Evolutionary conservation across 2,797 vertebrate genomes (phyloP).

Genomic region (Thripadectes ignobilis): DNA sequence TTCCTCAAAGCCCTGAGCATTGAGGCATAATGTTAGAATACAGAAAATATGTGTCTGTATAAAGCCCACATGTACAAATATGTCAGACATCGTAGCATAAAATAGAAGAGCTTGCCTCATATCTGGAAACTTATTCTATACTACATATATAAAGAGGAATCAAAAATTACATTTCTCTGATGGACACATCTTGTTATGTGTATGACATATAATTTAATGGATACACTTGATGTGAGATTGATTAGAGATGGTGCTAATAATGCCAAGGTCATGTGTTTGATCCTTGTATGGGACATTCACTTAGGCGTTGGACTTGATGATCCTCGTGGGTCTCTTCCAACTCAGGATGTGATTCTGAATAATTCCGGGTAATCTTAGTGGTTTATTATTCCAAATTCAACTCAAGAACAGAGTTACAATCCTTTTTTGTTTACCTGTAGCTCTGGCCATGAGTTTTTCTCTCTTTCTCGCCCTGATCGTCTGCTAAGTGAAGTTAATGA

Average conservation of each 20-base stretch:
- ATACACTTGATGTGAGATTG: background rate
- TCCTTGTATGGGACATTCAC: background rate
- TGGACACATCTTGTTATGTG: background rate
- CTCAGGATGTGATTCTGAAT: background rate
- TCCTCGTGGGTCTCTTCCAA: background rate
- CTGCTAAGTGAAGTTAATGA: background rate
- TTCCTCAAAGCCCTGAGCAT: constrained; percentile 6
- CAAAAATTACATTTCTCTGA: background rate
- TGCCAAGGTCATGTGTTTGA: background rate
- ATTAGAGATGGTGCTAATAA: background rate
- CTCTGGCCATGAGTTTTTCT: background rate
- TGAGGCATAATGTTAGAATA: background rate
- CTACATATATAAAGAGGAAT: background rate
- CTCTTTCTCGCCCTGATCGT: background rate
- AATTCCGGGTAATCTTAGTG: background rate
- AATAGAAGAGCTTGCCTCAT: background rate
- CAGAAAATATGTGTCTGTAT: background rate
- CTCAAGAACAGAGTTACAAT: background rate
- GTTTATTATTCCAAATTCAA: background rate
- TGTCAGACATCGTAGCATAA: background rate
- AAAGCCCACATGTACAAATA: background rate
- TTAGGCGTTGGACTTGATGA: background rate
- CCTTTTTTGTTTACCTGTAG: background rate
- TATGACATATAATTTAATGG: background rate
- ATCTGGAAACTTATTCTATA: background rate